A percentile compares a stretch with the other conserved stretches of the same genome.
Evolutionary conservation across 2,113 vertebrate species (phyloP).

Genomic region (Jaculus jaculus): DNA sequence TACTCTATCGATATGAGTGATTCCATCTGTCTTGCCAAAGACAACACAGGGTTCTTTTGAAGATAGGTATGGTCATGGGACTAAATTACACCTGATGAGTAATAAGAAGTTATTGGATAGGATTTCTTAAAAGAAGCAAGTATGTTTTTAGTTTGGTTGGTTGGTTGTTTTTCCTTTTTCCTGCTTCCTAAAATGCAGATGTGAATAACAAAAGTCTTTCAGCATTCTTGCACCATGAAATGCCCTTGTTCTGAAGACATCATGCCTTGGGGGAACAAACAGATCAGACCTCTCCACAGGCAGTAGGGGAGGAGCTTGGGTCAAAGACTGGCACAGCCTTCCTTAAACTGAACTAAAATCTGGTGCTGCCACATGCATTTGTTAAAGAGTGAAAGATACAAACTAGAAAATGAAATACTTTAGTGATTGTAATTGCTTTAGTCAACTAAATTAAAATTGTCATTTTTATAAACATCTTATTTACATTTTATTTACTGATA

Average conservation of each 20-base stretch:
- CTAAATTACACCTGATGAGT: constrained; percentile 1
- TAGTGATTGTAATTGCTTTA: constrained; percentile 6
- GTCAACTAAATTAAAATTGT: not conserved
- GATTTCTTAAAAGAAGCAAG: constrained; percentile 29
- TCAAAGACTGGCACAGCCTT: not conserved
- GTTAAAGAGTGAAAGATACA: not conserved
- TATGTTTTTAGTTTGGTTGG: too few species aligned
- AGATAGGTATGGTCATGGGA: not conserved
- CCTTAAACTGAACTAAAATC: not conserved
- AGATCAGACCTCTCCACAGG: not conserved
- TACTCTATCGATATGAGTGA: not conserved
- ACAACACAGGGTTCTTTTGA: not conserved
- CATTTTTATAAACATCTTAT: not conserved
- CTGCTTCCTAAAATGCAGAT: not conserved
- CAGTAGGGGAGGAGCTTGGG: not conserved
- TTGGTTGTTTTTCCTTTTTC: not conserved
- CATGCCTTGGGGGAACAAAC: not conserved
- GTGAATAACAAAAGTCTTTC: not conserved
- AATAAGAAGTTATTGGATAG: not conserved
- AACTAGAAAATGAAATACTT: not conserved
- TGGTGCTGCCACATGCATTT: not conserved
- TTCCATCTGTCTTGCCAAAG: not conserved
- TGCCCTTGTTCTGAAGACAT: not conserved
- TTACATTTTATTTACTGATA: too few species aligned
- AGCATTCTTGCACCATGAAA: not conserved